A percentile compares a stretch with the other conserved stretches of the same genome.
phyloP scores from a whole-genome alignment of 2,888 invertebrate genomes.

The Drosophila acutilabella region DNA sequence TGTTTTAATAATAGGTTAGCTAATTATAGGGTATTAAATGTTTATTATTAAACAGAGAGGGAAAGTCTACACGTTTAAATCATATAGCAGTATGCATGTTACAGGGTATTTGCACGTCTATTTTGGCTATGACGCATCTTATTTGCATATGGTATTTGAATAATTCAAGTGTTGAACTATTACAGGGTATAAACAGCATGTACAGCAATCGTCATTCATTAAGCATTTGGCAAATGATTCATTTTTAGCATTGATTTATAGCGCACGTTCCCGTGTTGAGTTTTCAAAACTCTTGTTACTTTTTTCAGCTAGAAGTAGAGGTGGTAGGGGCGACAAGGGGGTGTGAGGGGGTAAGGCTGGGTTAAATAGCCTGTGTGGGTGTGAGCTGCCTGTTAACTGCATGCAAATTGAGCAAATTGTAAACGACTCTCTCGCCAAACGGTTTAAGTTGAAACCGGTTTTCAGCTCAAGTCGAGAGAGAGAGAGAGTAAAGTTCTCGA shows the following conservation, averaged over 20 bases:
- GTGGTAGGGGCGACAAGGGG: background rate
- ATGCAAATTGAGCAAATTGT: slow-evolving; percentile 60
- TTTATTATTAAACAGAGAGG: background rate
- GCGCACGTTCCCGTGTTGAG: slow-evolving; percentile 54
- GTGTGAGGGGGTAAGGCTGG: background rate
- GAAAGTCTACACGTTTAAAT: background rate
- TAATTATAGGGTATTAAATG: background rate
- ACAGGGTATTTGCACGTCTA: background rate
- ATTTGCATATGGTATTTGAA: slow-evolving; percentile 1
- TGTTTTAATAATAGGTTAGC: background rate
- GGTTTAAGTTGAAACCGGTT: slow-evolving; percentile 45
- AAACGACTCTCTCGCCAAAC: background rate
- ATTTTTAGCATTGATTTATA: slow-evolving; percentile 68
- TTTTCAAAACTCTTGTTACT: slow-evolving; percentile 26
- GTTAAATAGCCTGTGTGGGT: slow-evolving; percentile 41
- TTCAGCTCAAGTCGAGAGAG: background rate
- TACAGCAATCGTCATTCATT: slow-evolving; percentile 61
- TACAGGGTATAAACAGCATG: slow-evolving; percentile 22
- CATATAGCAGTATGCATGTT: background rate
- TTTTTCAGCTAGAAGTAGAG: background rate
- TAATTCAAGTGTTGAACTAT: background rate
- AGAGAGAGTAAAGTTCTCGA: slow-evolving; percentile 21
- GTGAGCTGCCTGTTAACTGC: slow-evolving; percentile 48
- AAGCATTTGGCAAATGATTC: slow-evolving; percentile 66
- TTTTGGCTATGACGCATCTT: background rate